Evolutionary conservation across 2,797 vertebrate genomes (phyloP), one percentile per base, ranked within the genome.

Genomic region (Molossus molossus): DNA sequence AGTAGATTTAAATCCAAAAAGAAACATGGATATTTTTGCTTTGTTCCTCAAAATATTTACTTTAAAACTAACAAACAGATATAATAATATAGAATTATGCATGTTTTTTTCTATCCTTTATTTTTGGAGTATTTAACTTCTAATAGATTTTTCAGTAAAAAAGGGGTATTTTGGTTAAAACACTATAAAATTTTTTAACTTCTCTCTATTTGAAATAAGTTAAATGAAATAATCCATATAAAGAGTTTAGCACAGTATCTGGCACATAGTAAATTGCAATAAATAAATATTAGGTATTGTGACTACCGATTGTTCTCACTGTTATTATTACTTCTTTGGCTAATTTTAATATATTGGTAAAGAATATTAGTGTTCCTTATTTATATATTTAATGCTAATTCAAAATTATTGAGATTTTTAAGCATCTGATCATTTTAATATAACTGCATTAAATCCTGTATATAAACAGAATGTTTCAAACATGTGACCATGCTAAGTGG

Each of bases 1-100:
- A 60, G 37, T 25, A 55, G 2, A 79, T 92, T 95, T 88, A 88
- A 88, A 85, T 62, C 2, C 17, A 90, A 79, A 64, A 93, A 65
- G 20, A 7, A 83, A 82, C 5, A 62, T 4, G 4, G 27, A 27
- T 75, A 17, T 29, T 87, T 91, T 84, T 83, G 65, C 4, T 76
- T 76, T 86, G 37, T 75, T 85, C 14, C n/a, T 79, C 73, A 87
- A 75, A 88, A 58, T 80, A 86, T 29, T 89, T 93, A 80, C 27
- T 95, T 85, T 77, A 87, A 94, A 87, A 93, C 94, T n/a, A 88
- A 17, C 23, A 86, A 80, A 85, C 29, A 45, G 7, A 67, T 12
- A 81, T 12, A 91, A 72, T 57, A 87, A 87, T 4, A 76, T 25
- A 86, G 70, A 90, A 70, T 53, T 80, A 75, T 20, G 21, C 8